Percentiles rank a stretch among this genome's conserved stretches.
These are phyloP conservation scores for Balaeniceps rex DNA, from an alignment of 2,113 vertebrate genomes.

Conservation along the genomic window DNA sequence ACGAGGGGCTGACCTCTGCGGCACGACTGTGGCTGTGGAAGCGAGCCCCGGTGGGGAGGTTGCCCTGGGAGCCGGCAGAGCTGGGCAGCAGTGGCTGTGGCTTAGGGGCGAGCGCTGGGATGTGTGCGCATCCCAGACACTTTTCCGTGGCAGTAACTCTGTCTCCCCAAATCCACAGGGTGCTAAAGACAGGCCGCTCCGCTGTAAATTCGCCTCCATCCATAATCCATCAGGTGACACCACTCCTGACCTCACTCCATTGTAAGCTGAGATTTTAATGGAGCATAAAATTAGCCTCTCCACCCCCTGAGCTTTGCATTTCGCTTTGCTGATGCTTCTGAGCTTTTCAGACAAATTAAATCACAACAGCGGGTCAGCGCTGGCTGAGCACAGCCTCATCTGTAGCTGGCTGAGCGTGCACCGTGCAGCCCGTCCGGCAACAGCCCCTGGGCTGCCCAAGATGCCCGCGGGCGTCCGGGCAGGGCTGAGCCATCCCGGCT, in stretches of 20 bases:
- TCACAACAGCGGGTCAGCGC: neutral
- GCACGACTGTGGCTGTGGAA: accelerated
- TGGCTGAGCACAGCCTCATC: neutral
- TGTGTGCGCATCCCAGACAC: neutral
- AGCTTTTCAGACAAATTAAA: constrained; percentile 2
- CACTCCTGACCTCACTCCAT: neutral
- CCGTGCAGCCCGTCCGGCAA: accelerated
- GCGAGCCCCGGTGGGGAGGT: neutral
- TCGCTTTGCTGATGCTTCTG: neutral
- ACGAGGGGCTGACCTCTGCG: accelerated
- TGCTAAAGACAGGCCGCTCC: neutral
- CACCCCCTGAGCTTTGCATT: neutral
- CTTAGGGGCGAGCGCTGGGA: accelerated
- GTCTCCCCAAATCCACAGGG: neutral
- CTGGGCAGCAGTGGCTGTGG: neutral
- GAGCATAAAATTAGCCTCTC: constrained; percentile 49
- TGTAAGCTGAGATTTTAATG: constrained; percentile 2
- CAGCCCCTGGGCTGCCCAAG: neutral
- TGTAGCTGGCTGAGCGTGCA: neutral
- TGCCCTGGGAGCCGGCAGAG: neutral
- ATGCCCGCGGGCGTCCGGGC: accelerated
- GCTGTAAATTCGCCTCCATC: neutral
- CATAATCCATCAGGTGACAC: constrained; percentile 5
- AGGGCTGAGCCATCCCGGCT: neutral
- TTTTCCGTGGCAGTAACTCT: neutral